Percentiles rank a stretch among this genome's conserved stretches.
These are phyloP conservation scores for Pachycephala philippinensis DNA, from an alignment of 2,113 vertebrate species.

Conservation along the genomic window DNA sequence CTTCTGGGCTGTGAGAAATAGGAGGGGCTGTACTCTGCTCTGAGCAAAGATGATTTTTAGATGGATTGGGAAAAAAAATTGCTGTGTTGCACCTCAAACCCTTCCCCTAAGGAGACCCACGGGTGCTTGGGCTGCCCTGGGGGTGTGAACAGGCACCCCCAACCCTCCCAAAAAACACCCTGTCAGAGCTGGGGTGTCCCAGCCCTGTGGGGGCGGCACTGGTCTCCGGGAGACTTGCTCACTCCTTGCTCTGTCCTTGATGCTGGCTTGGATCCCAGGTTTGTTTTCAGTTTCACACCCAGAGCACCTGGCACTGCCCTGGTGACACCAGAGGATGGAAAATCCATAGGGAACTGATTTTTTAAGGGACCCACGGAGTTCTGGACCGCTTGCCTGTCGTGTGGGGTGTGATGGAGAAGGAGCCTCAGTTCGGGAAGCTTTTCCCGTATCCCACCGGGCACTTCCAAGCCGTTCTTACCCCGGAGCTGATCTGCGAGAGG, in stretches of 20 bases:
- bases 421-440: too few species aligned
- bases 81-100: too few species aligned
- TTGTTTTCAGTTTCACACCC: background rate
- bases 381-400: rapidly evolving
- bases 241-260: background rate
- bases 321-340: background rate
- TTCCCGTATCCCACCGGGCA: rapidly evolving
- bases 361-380: rapidly evolving
- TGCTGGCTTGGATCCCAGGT: background rate
- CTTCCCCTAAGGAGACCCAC: rapidly evolving
- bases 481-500: background rate
- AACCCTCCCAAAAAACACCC: rapidly evolving
- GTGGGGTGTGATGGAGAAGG: background rate
- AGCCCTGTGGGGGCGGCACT: rapidly evolving
- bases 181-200: rapidly evolving
- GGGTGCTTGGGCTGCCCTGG: rapidly evolving
- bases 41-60: background rate
- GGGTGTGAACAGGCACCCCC: background rate
- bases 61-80: background rate
- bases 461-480: background rate
- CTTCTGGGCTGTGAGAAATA: rapidly evolving
- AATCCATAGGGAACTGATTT: rapidly evolving
- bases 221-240: rapidly evolving
- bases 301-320: background rate
- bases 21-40: rapidly evolving